Evolutionary conservation across 2,113 vertebrate species (phyloP).

Genomic region (Gallinago paraguaiae): DNA sequence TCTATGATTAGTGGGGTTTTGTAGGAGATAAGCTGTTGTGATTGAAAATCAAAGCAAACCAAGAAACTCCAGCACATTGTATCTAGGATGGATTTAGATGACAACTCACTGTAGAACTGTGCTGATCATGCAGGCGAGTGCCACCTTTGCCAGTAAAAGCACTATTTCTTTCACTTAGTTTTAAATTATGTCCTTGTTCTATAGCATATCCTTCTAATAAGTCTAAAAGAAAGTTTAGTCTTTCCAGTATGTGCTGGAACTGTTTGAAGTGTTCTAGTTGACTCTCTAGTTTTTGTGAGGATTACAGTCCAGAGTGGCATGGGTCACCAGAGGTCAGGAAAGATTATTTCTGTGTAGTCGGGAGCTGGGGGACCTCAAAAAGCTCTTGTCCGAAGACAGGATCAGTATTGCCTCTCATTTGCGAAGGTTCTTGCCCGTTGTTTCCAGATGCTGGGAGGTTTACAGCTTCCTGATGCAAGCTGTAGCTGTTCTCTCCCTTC

Average conservation of each 20-base stretch:
- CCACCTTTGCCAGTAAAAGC: neutral
- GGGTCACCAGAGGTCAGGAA: neutral
- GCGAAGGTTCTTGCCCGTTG: neutral
- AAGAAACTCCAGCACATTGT: neutral
- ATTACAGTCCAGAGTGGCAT: neutral
- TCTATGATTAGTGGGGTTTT: neutral
- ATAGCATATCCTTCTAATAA: neutral
- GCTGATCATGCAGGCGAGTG: neutral
- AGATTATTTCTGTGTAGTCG: neutral
- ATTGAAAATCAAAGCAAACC: neutral
- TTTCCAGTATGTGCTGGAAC: neutral
- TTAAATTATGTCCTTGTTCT: neutral
- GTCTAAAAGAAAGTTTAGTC: neutral
- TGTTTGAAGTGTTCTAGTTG: neutral
- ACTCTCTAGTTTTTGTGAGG: neutral
- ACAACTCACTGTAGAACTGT: neutral
- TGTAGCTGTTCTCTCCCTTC: neutral
- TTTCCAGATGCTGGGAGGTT: neutral
- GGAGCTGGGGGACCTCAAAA: neutral
- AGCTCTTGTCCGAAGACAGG: neutral
- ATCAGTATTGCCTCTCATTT: neutral
- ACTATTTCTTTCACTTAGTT: neutral
- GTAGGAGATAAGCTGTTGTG: neutral
- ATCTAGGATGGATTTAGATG: neutral
- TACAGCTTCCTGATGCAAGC: neutral